Base-by-base conservation (phyloP, 2,113 vertebrate species). In the Danionella cerebrum region DNA sequence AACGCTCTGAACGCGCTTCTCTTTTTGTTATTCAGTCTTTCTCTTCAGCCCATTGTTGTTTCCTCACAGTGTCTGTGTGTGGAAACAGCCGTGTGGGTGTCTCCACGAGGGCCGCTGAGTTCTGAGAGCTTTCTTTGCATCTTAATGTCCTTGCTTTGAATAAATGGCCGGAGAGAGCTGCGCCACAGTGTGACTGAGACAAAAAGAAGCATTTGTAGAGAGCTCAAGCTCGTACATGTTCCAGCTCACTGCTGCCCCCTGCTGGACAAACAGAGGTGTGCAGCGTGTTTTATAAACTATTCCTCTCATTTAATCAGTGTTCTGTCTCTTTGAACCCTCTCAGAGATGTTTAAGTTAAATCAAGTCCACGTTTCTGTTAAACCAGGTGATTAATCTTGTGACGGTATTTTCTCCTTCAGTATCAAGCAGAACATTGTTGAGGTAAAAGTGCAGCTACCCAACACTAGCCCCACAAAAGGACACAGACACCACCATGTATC, bases 131-230 rank as follows among this genome's bases (percentile, higher is more conserved):
- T 47, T 47, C 38, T 48, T 60, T 74, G 75, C 71, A 74, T 74
- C 75, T 74, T 77, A 74, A 74, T 77, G 70, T 58, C 27, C n/a
- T 48, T 22, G 47, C 67, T 71, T 71, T 77, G 71, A 77, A 65
- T 77, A 67, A 71, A 50, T 52, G 65, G 41, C 69, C 48, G 33
- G 63, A 10, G 67, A 63, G 24, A 60, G 39, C 57, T 19, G 14
- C 39, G 45, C 57, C 42, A 25, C 25, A 16, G 57, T 60, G 57
- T 11, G 3, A 60, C 44, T 51, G 35, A 55, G 58, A 73, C 66
- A 72, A 66, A 73, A 47, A 53, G 45, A 50, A 25, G n/a, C 21
- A 39, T 60, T 35, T 70, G 35, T 18, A 57, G 59, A 33, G 54
- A 48, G 25, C 45, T 1, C 5, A 18, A 53, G 51, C 29, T 52